Evolutionary conservation across 2,888 invertebrate species (phyloP), one percentile per base, ranked within the genome.

Genomic region (Nematopogon swammerdamellus): DNA sequence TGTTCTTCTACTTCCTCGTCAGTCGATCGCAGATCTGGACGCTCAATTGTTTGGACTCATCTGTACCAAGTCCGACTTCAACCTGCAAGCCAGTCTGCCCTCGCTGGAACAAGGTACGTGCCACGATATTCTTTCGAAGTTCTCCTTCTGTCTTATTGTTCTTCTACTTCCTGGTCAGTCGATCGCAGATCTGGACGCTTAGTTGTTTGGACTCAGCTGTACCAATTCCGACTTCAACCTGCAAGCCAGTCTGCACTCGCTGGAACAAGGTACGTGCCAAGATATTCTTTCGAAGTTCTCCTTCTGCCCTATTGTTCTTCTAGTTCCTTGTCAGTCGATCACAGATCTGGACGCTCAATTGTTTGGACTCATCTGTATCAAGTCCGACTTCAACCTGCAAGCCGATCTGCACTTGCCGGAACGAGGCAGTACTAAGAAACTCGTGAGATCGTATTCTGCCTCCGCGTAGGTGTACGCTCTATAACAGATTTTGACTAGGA

Each of bases 11-110:
- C n/a, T n/a, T n/a, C n/a, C n/a, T n/a, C 82, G 10, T 25, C 25
- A 25, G 5, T 86, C 88, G 57, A 82, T 90, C 60, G 83, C 81
- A 44, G 85, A 86, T 50, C 80, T 83, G 49, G 84, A 82, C 29
- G 83, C 85, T 11, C 87, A 86, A 36, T 70, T 85, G 46, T 84
- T 85, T 59, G 85, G 85, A 4, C 65, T 89, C 25, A 88, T 89
- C 44, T 84, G 93, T 59, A 93, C 94, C 56, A 91, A 92, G 70
- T 94, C 94, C 16, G 94, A 94, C 68, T 91, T 89, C 62, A 93
- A 94, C 74, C 72, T 94, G 56, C 89, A 88, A 65, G 85, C 88
- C 45, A 88, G 88, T 52, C 83, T 86, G 48, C 85, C 89, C 58
- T 85, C 85, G 30, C 80, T 85, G 49, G 85, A 84, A 61, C 85